Percentiles rank a stretch among this genome's conserved stretches.
These are phyloP conservation scores for Phocoena sinus DNA, from an alignment of 2,113 vertebrate genomes.

Conservation along the genomic window DNA sequence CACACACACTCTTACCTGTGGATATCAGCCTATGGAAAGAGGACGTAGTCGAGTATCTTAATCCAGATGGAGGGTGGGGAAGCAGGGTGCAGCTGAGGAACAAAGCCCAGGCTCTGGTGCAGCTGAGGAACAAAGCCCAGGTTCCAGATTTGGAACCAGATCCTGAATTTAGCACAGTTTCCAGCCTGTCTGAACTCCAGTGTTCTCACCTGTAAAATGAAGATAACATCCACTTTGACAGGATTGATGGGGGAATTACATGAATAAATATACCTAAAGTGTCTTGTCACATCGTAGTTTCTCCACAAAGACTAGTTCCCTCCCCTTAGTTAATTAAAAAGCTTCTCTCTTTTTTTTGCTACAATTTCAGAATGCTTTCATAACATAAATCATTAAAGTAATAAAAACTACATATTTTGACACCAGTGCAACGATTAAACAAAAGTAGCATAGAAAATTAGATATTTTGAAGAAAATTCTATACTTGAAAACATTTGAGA, in stretches of 20 bases:
- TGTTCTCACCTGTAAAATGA: not conserved
- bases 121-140: not conserved
- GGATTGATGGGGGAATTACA: not conserved
- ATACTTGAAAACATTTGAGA: not conserved
- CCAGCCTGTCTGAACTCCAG: not conserved
- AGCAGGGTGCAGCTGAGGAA: not conserved
- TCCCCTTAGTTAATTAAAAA: not conserved
- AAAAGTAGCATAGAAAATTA: not conserved
- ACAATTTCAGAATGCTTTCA: not conserved
- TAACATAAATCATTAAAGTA: not conserved
- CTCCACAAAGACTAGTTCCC: not conserved
- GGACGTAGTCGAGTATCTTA: rapidly evolving
- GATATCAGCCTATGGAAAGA: not conserved
- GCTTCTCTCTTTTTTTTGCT: too few relatives aligned
- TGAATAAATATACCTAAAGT: not conserved
- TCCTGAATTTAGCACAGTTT: not conserved
- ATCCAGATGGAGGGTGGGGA: too few relatives aligned
- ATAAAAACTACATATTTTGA: not conserved
- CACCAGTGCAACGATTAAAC: not conserved
- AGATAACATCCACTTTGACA: not conserved
- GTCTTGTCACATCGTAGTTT: not conserved
- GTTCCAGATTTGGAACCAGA: not conserved
- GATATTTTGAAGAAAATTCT: not conserved
- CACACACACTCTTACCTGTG: not conserved
- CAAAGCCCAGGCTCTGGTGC: not conserved